phyloP scores from a whole-genome alignment of 2,797 vertebrate species.

The Periparus ater region DNA sequence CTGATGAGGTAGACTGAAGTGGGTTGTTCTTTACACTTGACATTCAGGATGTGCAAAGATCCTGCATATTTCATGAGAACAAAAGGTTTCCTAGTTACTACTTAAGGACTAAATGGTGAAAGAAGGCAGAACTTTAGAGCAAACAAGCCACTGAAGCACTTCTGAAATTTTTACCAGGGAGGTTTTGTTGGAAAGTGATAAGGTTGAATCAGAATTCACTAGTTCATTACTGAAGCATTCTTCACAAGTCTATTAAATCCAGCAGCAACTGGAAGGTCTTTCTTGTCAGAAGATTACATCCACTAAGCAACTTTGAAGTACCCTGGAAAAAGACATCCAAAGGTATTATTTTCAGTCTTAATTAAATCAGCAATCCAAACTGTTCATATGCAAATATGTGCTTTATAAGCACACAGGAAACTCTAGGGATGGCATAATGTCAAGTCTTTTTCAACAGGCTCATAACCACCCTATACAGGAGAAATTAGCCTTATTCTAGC shows the following conservation, averaged over 20 bases:
- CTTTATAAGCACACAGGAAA: not conserved
- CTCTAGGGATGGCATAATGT: not conserved
- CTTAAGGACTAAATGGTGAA: not conserved
- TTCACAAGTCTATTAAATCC: not conserved
- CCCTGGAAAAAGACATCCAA: not conserved
- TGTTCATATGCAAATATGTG: not conserved
- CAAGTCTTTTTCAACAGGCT: not conserved
- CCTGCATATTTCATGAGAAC: not conserved
- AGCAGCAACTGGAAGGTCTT: not conserved
- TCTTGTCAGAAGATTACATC: not conserved
- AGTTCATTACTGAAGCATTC: not conserved
- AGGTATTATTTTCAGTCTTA: not conserved
- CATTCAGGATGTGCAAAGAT: not conserved
- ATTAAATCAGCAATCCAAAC: not conserved
- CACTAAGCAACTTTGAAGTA: not conserved
- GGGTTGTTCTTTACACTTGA: not conserved
- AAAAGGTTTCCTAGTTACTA: not conserved
- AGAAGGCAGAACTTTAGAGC: not conserved
- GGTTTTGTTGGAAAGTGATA: not conserved
- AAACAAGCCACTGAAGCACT: not conserved
- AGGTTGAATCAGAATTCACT: not conserved
- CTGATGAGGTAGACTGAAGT: not conserved
- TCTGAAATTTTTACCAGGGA: not conserved
- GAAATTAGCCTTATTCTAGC: not conserved
- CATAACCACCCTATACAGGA: not conserved